These are phyloP conservation scores for Tipula lateralis DNA, from an alignment of 2,888 invertebrate species.

Conservation along the genomic window DNA sequence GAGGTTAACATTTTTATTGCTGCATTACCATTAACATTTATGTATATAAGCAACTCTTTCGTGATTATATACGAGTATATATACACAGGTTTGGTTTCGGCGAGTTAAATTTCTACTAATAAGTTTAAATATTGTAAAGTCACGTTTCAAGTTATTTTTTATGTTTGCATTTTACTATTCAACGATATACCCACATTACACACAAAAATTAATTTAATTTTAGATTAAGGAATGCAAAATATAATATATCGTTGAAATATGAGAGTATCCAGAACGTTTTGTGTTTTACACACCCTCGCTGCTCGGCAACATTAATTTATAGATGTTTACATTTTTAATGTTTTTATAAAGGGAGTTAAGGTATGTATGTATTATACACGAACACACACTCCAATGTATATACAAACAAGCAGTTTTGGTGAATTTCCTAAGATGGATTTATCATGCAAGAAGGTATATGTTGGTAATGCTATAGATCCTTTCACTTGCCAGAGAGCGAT, in stretches of 20 bases:
- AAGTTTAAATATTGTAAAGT: conserved; percentile 11
- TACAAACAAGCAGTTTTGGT: too few relatives aligned
- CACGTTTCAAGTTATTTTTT: neutral
- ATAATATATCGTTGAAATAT: neutral
- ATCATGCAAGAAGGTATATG: too few relatives aligned
- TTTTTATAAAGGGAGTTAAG: neutral
- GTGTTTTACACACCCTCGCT: neutral
- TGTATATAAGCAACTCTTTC: neutral
- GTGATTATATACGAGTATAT: neutral
- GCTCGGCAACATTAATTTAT: neutral
- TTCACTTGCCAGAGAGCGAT: too few relatives aligned
- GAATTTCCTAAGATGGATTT: too few relatives aligned
- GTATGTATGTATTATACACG: neutral
- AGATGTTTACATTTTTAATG: neutral
- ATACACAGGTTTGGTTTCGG: neutral
- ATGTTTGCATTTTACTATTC: neutral
- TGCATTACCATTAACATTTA: neutral
- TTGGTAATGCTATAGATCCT: too few relatives aligned
- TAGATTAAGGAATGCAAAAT: conserved; percentile 24
- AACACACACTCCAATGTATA: too few relatives aligned
- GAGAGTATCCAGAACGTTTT: neutral
- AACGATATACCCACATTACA: neutral
- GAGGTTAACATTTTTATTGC: neutral
- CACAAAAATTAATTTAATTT: neutral
- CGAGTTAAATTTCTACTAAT: neutral